Evolutionary conservation across 2,888 invertebrate species (phyloP).

Genomic region (Synanthedon vespiformis): DNA sequence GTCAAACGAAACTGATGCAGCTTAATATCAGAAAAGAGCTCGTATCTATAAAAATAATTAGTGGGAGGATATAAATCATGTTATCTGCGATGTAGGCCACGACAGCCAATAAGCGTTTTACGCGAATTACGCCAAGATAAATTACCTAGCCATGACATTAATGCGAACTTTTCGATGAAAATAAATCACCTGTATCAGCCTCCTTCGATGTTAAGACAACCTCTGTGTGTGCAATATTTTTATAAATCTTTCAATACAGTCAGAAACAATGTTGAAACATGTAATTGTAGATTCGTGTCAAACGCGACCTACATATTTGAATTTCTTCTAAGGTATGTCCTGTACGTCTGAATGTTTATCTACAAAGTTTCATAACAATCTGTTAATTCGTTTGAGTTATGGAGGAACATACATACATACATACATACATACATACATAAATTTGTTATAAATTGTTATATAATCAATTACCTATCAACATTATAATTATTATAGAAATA

Average conservation of each 20-base stretch:
- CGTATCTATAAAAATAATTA: slow-evolving; percentile 34
- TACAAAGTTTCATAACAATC: too few relatives aligned
- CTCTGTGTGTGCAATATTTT: slow-evolving; percentile 21
- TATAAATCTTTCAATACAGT: slow-evolving; percentile 12
- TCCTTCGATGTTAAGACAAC: slow-evolving; percentile 23
- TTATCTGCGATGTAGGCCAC: slow-evolving; percentile 41
- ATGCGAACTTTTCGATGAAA: slow-evolving; percentile 45
- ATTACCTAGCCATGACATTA: slow-evolving; percentile 51
- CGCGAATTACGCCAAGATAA: slow-evolving; percentile 57
- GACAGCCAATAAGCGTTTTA: slow-evolving; percentile 63
- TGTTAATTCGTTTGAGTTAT: too few relatives aligned
- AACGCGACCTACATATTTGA: too few relatives aligned
- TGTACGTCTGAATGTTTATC: too few relatives aligned
- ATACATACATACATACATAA: too few relatives aligned
- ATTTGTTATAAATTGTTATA: too few relatives aligned
- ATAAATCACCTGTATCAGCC: slow-evolving; percentile 52
- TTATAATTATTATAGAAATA: too few relatives aligned
- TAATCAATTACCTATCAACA: too few relatives aligned
- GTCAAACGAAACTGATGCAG: slow-evolving; percentile 6
- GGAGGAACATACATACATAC: too few relatives aligned
- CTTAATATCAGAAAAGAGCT: slow-evolving; percentile 10
- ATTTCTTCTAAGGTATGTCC: too few relatives aligned
- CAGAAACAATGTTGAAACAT: too few relatives aligned
- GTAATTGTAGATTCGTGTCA: too few relatives aligned
- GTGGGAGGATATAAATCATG: slow-evolving; percentile 40